A percentile compares a stretch with the other conserved stretches of the same genome.
Evolutionary conservation across 2,888 invertebrate genomes (phyloP).

Genomic region (Polydrusus tereticollis): DNA sequence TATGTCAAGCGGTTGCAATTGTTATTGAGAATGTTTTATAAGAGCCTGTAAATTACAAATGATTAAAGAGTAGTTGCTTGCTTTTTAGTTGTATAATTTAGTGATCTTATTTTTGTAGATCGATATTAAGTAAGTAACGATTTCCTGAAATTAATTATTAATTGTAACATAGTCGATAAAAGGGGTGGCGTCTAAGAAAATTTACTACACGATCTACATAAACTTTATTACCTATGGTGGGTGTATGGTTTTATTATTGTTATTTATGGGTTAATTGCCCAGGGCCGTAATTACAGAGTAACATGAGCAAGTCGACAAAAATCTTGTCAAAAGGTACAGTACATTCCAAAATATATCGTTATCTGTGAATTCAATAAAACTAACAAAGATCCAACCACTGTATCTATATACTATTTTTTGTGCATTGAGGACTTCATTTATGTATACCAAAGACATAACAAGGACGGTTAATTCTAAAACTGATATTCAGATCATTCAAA

Average conservation of each 20-base stretch:
- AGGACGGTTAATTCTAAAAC: too few relatives aligned
- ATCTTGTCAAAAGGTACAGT: too few relatives aligned
- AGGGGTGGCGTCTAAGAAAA: slow-evolving; percentile 46
- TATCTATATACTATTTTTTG: too few relatives aligned
- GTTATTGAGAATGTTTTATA: too few relatives aligned
- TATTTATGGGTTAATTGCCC: slow-evolving; percentile 25
- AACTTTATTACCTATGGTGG: slow-evolving; percentile 39
- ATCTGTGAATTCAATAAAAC: too few relatives aligned
- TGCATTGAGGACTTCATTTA: too few relatives aligned
- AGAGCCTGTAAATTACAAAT: too few relatives aligned
- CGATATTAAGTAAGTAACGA: slow-evolving; percentile 39
- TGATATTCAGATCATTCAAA: too few relatives aligned
- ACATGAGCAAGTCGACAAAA: neutral
- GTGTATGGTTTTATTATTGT: slow-evolving; percentile 39
- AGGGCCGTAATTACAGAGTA: slow-evolving; percentile 27
- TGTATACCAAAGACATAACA: too few relatives aligned
- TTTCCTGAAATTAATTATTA: slow-evolving; percentile 46
- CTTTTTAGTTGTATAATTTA: neutral
- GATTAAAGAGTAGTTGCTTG: slow-evolving; percentile 3
- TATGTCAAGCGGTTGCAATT: too few relatives aligned
- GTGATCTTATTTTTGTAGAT: slow-evolving; percentile 11
- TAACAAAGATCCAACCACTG: too few relatives aligned
- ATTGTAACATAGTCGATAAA: slow-evolving; percentile 44
- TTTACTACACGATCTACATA: slow-evolving; percentile 38
- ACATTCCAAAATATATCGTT: too few relatives aligned